Evolutionary conservation across 2,888 invertebrate genomes (phyloP).

Genomic region (Reticulitermes lucifugus): DNA sequence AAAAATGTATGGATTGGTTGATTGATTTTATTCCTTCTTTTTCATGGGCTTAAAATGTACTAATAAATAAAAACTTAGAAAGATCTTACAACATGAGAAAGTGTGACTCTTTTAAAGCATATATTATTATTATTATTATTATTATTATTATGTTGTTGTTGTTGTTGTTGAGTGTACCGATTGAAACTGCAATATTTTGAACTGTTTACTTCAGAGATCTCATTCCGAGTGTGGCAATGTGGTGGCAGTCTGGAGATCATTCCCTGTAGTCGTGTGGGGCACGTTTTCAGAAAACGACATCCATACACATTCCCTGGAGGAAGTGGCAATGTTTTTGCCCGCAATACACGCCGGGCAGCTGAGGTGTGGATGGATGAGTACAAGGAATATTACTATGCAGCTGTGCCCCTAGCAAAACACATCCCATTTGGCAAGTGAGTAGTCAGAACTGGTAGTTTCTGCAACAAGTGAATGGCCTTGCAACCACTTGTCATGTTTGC

Average conservation of each 20-base stretch:
- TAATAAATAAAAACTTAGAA: no score
- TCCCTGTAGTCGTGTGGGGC: slow-evolving; percentile 95
- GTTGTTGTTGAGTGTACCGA: not conserved
- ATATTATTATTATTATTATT: no score
- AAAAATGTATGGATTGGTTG: no score
- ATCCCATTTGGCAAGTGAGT: slow-evolving; percentile 92
- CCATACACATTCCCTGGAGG: slow-evolving; percentile 99
- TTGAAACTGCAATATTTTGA: not conserved
- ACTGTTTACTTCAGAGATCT: slow-evolving; percentile 69
- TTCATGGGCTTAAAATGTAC: no score
- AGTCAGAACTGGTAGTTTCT: not conserved
- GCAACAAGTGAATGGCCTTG: no score
- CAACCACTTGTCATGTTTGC: no score
- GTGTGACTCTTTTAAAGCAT: no score
- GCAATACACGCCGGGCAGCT: slow-evolving; percentile 95
- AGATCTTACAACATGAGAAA: no score
- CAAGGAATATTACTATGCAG: slow-evolving; percentile 94
- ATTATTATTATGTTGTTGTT: no score
- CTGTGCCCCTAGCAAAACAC: slow-evolving; percentile 90
- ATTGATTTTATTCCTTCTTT: no score
- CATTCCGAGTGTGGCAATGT: slow-evolving; percentile 96
- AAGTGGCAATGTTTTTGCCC: slow-evolving; percentile 95
- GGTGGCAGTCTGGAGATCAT: slow-evolving; percentile 97
- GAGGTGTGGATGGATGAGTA: slow-evolving; percentile 99
- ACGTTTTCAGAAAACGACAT: slow-evolving; percentile 95